Evolutionary conservation across 2,113 vertebrate species (phyloP).

Genomic region (Ammodytes dubius): DNA sequence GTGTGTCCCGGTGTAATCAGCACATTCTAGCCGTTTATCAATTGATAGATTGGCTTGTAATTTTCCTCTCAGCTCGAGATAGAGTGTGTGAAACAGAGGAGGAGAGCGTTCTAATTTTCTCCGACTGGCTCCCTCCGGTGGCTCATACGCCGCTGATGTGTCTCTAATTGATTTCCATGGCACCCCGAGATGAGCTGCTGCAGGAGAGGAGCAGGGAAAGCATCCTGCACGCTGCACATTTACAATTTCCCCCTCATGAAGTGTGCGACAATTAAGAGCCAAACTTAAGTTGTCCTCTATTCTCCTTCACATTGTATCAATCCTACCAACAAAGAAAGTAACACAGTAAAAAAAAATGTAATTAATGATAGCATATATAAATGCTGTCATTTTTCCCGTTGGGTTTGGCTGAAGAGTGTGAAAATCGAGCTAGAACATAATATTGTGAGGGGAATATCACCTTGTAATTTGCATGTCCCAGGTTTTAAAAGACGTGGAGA

Average conservation of each 20-base stretch:
- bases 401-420: slow-evolving; percentile 41
- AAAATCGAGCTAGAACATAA: slow-evolving; percentile 48
- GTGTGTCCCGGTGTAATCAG: slow-evolving; percentile 53
- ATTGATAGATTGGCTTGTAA: slow-evolving; percentile 66
- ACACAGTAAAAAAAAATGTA: slow-evolving; percentile 15
- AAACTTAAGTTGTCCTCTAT: slow-evolving; percentile 23
- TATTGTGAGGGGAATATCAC: slow-evolving; percentile 36
- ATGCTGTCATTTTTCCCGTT: slow-evolving; percentile 17
- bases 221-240: not conserved
- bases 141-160: slow-evolving; percentile 59
- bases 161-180: slow-evolving; percentile 73
- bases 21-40: slow-evolving; percentile 59
- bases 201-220: slow-evolving; percentile 1
- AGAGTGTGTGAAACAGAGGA: slow-evolving; percentile 52
- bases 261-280: not conserved
- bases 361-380: slow-evolving; percentile 37
- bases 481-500: slow-evolving; percentile 21
- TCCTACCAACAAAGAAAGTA: slow-evolving; percentile 19
- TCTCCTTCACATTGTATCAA: slow-evolving; percentile 50
- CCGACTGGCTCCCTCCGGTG: slow-evolving; percentile 55
- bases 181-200: slow-evolving; percentile 47
- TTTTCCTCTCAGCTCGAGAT: slow-evolving; percentile 60
- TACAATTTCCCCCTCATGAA: slow-evolving; percentile 30
- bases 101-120: slow-evolving; percentile 66
- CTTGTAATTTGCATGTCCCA: slow-evolving; percentile 58